These are phyloP conservation scores for Oreochromis niloticus DNA, from an alignment of 2,113 vertebrate species.

Conservation along the genomic window DNA sequence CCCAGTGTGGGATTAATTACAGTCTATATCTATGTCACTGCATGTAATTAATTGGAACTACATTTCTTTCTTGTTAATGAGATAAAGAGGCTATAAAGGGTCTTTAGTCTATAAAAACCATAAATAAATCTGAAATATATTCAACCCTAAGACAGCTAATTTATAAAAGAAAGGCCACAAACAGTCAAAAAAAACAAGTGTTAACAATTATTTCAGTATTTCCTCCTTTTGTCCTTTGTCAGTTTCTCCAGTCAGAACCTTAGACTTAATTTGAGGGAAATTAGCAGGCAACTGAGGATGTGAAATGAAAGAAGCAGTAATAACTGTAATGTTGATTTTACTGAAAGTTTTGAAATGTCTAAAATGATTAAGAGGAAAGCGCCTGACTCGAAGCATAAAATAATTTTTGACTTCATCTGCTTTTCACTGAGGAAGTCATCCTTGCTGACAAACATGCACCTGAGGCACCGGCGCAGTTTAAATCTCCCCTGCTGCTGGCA, in stretches of 20 bases:
- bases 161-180: background rate
- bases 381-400: background rate
- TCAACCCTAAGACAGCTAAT: background rate
- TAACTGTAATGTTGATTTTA: background rate
- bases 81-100: background rate
- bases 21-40: background rate
- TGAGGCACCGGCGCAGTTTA: background rate
- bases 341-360: background rate
- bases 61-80: background rate
- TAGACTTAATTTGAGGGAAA: background rate
- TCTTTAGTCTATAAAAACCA: background rate
- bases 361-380: background rate
- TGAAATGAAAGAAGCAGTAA: background rate
- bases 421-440: background rate
- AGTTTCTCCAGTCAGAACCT: background rate
- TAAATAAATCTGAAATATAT: background rate
- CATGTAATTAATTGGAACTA: background rate
- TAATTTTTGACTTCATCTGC: constrained; percentile 3
- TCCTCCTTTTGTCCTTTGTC: background rate
- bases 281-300: background rate
- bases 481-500: constrained; percentile 22
- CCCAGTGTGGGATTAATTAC: background rate
- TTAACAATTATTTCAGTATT: background rate
- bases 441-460: constrained; percentile 7
- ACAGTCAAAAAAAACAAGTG: background rate